Percentiles rank a stretch among this genome's conserved stretches.
These are phyloP conservation scores for Amblyopsis rosae DNA, from an alignment of 2,113 vertebrate genomes.

Conservation along the genomic window DNA sequence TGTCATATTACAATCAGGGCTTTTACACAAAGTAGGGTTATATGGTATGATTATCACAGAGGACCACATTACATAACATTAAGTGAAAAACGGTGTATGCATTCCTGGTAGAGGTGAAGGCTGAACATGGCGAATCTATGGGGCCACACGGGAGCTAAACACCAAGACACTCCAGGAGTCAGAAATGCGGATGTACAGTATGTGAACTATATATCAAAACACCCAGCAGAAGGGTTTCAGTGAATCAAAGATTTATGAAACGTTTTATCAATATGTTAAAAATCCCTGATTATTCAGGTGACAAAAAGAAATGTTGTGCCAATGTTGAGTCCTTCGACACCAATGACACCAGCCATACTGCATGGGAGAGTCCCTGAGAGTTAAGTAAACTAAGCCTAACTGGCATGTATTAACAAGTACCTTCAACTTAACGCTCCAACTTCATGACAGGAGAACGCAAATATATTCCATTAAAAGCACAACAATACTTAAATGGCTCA, in stretches of 20 bases:
- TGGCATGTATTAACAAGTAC: conserved; percentile 41
- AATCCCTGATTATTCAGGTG: no score
- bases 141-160: conserved; percentile 19
- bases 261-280: no score
- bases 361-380: conserved; percentile 67
- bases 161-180: conserved; percentile 4
- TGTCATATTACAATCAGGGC: neutral
- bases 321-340: no score
- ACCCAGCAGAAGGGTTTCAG: no score
- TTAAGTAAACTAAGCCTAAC: conserved; percentile 55
- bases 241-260: no score
- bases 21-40: neutral
- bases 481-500: conserved; percentile 46
- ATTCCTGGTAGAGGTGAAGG: no score
- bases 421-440: conserved; percentile 61
- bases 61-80: neutral
- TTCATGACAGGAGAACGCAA: conserved; percentile 20
- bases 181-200: neutral
- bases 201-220: no score
- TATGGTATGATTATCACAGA: neutral
- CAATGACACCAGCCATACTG: neutral
- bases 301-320: no score
- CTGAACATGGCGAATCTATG: conserved; percentile 7
- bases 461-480: neutral
- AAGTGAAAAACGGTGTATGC: neutral